Evolutionary conservation across 2,888 invertebrate species (phyloP), one percentile per base, ranked within the genome.

Genomic region (Agriopis leucophaearia): DNA sequence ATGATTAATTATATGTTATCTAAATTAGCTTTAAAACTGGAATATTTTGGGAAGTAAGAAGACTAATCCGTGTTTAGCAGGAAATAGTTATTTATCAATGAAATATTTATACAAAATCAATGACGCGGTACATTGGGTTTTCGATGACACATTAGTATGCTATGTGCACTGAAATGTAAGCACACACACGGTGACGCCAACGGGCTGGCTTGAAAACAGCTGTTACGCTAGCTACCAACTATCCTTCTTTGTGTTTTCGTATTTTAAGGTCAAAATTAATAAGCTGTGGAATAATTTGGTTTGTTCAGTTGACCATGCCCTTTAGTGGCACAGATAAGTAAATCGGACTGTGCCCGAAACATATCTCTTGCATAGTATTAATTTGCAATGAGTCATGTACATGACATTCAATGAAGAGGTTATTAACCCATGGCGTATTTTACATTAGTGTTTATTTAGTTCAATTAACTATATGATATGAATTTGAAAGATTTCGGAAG

Each of bases 31-130:
- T 18, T 58, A 48, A 42, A 47, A 15, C 9, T 38, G 16, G 36
- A 36, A 47, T 58, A 47, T 47, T 48, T 58, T 36, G 9, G 38
- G 36, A 58, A 58, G 45, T 36, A 18, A 51, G 8, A 18, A 51
- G 8, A 8, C n/a, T 38, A 54, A 54, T 54, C 54, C 15, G 54
- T 54, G 16, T 16, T 54, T 40, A 38, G 36, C 16, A 38, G 54
- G 54, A 40, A 54, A 54, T 40, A 8, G 38, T 54, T 57, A 44
- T 38, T 12, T 44, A 57, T 40, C 16, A 54, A n/a, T 44, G 18
- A 16, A 56, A 50, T 44, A 15, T 40, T 54, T 54, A 3, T 40
- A 40, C 54, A 38, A 16, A 40, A 54, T 7, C 54, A 12, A 54
- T 35, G 35, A 16, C 38, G 40, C 15, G 5, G 38, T 54, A 40